A percentile compares a stretch with the other conserved stretches of the same genome.
phyloP scores from a whole-genome alignment of 2,797 vertebrate species.

The Otolemur crassicaudatus region DNA sequence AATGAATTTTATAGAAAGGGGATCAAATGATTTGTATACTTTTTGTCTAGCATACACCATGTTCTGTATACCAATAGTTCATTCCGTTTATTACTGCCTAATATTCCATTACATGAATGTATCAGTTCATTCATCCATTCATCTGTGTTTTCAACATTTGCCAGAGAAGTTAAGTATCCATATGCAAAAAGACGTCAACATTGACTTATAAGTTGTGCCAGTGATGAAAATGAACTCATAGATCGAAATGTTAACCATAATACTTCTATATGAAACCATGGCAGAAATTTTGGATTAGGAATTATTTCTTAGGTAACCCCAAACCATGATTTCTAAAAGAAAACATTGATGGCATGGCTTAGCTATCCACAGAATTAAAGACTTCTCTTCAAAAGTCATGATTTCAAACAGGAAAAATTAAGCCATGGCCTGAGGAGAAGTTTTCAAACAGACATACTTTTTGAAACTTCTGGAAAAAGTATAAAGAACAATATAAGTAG shows the following conservation, averaged over 20 bases:
- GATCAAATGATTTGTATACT: not conserved
- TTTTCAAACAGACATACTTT: slow-evolving; percentile 15
- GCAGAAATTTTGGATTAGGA: not conserved
- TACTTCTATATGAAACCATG: not conserved
- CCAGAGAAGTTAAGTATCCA: not conserved
- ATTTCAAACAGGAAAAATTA: not conserved
- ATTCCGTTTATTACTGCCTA: not conserved
- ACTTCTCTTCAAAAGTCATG: not conserved
- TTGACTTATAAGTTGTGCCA: not conserved
- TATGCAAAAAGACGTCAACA: not conserved
- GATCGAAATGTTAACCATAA: not conserved
- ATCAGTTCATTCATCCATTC: not conserved
- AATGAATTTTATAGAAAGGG: not conserved
- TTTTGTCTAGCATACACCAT: not conserved
- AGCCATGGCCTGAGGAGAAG: not conserved
- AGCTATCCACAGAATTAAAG: not conserved
- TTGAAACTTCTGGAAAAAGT: not conserved
- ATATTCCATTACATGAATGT: not conserved
- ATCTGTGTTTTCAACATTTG: not conserved
- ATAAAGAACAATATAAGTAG: not conserved
- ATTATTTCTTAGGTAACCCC: not conserved
- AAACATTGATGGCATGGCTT: not conserved
- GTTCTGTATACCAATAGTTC: not conserved
- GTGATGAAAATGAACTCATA: not conserved
- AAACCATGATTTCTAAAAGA: not conserved